These are phyloP conservation scores for Drosophila quasianomalipes DNA, from an alignment of 2,888 invertebrate species.

Conservation along the genomic window DNA sequence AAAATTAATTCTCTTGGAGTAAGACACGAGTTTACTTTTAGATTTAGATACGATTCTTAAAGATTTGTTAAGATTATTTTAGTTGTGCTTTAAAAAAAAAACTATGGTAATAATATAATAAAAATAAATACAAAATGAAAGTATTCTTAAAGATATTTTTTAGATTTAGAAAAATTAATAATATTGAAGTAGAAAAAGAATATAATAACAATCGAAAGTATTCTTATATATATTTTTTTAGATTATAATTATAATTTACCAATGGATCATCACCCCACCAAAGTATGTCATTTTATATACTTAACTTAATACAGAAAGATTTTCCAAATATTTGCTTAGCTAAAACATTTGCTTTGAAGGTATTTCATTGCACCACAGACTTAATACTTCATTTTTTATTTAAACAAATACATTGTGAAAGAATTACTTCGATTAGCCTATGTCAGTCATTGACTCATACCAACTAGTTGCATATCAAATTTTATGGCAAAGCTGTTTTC, in stretches of 20 bases:
- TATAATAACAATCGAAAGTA: neutral
- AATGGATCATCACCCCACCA: neutral
- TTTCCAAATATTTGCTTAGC: neutral
- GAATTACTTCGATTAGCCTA: neutral
- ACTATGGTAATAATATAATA: neutral
- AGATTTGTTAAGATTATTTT: neutral
- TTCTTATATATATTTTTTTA: neutral
- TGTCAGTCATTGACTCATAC: neutral
- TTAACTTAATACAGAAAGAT: no score
- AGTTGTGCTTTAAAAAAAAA: neutral
- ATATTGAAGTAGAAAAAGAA: neutral
- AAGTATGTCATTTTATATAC: neutral
- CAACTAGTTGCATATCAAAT: neutral
- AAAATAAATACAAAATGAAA: neutral
- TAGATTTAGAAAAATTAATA: neutral
- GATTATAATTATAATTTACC: neutral
- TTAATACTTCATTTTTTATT: neutral
- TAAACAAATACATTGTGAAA: neutral
- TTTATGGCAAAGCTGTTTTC: neutral
- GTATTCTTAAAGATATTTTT: neutral
- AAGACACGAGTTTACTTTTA: neutral
- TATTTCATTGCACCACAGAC: neutral
- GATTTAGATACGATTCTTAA: neutral
- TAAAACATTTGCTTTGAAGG: neutral
- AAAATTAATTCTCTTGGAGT: neutral